A percentile compares a stretch with the other conserved stretches of the same genome.
Conservation (phyloP, 92 coral and sea anemone genomes). For the Blastomussa wellsi region DNA sequence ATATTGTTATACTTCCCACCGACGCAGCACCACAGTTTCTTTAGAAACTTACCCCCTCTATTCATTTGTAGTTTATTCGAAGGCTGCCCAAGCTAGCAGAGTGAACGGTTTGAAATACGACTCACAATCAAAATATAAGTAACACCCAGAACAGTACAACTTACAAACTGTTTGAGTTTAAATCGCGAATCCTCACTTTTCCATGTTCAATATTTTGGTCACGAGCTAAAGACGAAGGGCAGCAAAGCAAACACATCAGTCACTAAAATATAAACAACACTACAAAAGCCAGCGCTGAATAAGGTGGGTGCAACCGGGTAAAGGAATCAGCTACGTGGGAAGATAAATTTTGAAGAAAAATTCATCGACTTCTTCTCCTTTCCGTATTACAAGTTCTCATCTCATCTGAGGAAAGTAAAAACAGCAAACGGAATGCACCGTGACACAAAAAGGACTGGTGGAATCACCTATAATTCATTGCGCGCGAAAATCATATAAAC, state of each 20-base stretch:
- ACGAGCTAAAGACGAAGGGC: constrained; percentile 25
- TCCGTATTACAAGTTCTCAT: background rate
- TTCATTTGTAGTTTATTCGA: no score
- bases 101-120: background rate
- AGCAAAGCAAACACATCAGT: background rate
- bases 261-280: background rate
- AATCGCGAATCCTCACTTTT: constrained; percentile 22
- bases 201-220: constrained; percentile 53
- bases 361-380: background rate
- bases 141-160: background rate
- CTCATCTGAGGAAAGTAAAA: no score
- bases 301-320: background rate
- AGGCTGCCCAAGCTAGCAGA: no score
- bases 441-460: no score
- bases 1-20: no score
- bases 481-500: no score
- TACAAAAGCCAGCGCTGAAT: background rate
- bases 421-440: no score
- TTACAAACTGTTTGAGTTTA: constrained; percentile 35
- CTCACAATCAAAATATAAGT: background rate
- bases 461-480: no score
- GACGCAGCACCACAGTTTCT: no score
- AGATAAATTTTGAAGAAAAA: background rate
- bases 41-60: no score
- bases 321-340: background rate